A percentile compares a stretch with the other conserved stretches of the same genome.
Evolutionary conservation across 2,797 vertebrate genomes (phyloP).

Genomic region (Sardinella longiceps): DNA sequence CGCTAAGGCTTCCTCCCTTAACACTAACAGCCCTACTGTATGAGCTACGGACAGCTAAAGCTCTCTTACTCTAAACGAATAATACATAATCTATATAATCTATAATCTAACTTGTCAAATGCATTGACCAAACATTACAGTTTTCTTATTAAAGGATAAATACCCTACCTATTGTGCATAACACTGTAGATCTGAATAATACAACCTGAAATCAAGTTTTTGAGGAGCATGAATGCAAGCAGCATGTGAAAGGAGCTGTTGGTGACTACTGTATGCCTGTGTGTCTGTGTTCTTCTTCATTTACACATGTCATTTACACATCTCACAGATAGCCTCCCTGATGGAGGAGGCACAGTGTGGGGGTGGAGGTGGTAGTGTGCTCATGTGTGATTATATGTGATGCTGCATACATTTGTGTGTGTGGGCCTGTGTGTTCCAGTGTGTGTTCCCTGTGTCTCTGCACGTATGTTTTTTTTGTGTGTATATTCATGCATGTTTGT

Average conservation of each 20-base stretch:
- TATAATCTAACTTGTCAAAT: no score
- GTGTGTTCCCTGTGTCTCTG: background rate
- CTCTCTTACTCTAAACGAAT: no score
- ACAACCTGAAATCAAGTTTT: no score
- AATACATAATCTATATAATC: no score
- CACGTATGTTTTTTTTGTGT: background rate
- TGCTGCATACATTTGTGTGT: background rate
- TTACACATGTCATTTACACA: no score
- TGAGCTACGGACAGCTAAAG: background rate
- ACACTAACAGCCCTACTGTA: background rate
- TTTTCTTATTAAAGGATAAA: no score
- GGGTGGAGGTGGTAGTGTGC: background rate
- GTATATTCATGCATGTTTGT: background rate
- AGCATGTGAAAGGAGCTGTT: background rate
- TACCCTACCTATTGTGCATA: no score
- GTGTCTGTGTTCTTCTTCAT: background rate
- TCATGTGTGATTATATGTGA: background rate
- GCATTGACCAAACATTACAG: no score
- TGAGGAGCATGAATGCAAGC: background rate
- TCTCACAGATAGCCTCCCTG: background rate
- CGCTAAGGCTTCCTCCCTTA: background rate
- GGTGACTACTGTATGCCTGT: background rate
- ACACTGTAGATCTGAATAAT: no score
- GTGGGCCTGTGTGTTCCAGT: background rate
- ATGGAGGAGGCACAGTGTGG: background rate